Base-by-base conservation (phyloP, 2,888 invertebrate genomes). In the Escarpia spicata region DNA sequence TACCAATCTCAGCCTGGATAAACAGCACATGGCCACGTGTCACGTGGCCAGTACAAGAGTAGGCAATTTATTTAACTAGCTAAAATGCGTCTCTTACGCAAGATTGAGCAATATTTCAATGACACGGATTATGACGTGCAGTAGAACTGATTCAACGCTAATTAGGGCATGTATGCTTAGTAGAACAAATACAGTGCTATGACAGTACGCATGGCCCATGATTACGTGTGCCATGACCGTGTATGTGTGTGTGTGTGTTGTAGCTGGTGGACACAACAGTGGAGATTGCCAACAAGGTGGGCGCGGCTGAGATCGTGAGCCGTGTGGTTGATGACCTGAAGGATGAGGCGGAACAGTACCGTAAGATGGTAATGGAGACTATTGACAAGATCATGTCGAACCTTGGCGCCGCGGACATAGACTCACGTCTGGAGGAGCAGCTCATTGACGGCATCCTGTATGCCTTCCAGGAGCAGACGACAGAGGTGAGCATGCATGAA, bases 341-440 rank as follows among this genome's bases (percentile, higher is more conserved):
- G 97, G 99, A 99, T 96, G 99, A 99, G 97, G 99, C 99, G 96
- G 99, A 99, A 96, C 99, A 99, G 96, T 99, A 99, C 97, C 97
- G 99, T 93, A 99, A 99, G 97, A 99, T 99, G 99, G 99, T 99
- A 3, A 99, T 99, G 99, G 99, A 99, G 97, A 99, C 99, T 0
- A 99, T 99, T 93, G 99, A 99, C 96, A 99, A 99, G 97, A 99
- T 99, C 93, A 98, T 99, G 97, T 98, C 98, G 4, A 99, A 99
- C 97, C 97, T 99, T 93, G 99, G 99, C 37, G 99, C 99, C 0
- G 98, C 99, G 0, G 99, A 99, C 96, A 99, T 99, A 92, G 99
- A 99, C 97, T 99, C 99, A 0, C 97, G 99, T 91, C 97, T 99
- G 3, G 99, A 99, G 96, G 99, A 99, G 97, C 99, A 99, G 95